Evolutionary conservation across 2,888 invertebrate species (phyloP).

Genomic region (Nemotelus pantherinus): DNA sequence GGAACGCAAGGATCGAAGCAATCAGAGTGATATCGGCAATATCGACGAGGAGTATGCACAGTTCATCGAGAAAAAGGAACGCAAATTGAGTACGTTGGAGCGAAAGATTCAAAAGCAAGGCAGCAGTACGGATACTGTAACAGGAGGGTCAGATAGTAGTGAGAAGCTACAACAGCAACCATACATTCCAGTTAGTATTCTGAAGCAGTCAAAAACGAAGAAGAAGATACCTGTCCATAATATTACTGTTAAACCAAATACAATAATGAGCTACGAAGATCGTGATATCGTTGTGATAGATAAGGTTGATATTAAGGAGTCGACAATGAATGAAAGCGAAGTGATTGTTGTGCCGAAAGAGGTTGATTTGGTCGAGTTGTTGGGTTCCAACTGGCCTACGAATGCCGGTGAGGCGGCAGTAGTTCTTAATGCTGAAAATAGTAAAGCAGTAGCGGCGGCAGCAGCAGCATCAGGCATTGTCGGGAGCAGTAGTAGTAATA

Average conservation of each 20-base stretch:
- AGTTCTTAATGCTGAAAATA: slow-evolving; percentile 57
- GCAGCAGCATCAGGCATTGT: slow-evolving; percentile 32
- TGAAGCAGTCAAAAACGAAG: slow-evolving; percentile 53
- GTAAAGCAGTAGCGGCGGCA: slow-evolving; percentile 46
- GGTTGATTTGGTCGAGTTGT: slow-evolving; percentile 60
- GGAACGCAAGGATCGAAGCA: slow-evolving; percentile 46
- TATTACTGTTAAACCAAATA: slow-evolving; percentile 53
- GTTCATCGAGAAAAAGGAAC: slow-evolving; percentile 56
- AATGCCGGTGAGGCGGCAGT: slow-evolving; percentile 60
- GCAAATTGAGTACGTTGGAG: slow-evolving; percentile 48
- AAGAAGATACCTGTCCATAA: slow-evolving; percentile 40
- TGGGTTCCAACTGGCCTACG: slow-evolving; percentile 61
- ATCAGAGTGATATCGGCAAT: slow-evolving; percentile 48
- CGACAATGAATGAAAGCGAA: slow-evolving; percentile 57
- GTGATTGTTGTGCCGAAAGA: slow-evolving; percentile 59
- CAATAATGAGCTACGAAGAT: slow-evolving; percentile 57
- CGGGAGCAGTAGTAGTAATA: slow-evolving; percentile 53
- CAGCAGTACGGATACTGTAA: slow-evolving; percentile 42
- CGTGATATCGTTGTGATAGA: slow-evolving; percentile 61
- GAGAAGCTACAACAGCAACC: slow-evolving; percentile 29
- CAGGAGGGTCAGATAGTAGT: slow-evolving; percentile 47
- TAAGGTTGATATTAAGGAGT: slow-evolving; percentile 59
- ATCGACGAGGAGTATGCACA: slow-evolving; percentile 55
- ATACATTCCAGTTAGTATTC: slow-evolving; percentile 52
- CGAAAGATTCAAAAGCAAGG: slow-evolving; percentile 24